phyloP scores from a whole-genome alignment of 2,113 vertebrate genomes.

The Nycticebus coucang region DNA sequence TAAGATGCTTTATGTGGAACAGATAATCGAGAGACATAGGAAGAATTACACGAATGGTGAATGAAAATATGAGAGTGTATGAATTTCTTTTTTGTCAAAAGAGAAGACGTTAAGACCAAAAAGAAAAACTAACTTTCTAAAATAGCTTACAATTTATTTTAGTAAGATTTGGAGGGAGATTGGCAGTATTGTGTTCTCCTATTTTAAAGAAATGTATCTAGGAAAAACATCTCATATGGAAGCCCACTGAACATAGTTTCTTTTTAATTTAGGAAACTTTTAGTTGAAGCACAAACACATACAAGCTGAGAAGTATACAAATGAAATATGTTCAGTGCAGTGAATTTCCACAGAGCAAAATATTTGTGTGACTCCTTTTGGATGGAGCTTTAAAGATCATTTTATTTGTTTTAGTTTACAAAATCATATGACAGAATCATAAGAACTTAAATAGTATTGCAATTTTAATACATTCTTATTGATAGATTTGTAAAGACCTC shows the following conservation, averaged over 20 bases:
- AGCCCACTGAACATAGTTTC: background rate
- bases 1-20: background rate
- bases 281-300: background rate
- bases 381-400: background rate
- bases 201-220: background rate
- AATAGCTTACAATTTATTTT: background rate
- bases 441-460: conserved; percentile 26
- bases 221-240: background rate
- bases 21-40: background rate
- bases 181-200: background rate
- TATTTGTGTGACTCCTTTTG: background rate
- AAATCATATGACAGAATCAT: background rate
- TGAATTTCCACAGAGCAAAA: conserved; percentile 27
- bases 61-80: conserved; percentile 1
- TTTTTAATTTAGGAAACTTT: conserved; percentile 49
- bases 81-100: background rate
- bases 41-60: background rate
- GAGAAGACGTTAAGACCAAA: background rate
- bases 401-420: conserved; percentile 18
- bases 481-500: background rate
- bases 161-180: background rate
- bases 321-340: background rate
- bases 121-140: background rate
- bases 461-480: background rate
- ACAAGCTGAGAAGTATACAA: background rate